phyloP scores from a whole-genome alignment of 1,140 invertebrate genomes.

The Drosophila varians region DNA sequence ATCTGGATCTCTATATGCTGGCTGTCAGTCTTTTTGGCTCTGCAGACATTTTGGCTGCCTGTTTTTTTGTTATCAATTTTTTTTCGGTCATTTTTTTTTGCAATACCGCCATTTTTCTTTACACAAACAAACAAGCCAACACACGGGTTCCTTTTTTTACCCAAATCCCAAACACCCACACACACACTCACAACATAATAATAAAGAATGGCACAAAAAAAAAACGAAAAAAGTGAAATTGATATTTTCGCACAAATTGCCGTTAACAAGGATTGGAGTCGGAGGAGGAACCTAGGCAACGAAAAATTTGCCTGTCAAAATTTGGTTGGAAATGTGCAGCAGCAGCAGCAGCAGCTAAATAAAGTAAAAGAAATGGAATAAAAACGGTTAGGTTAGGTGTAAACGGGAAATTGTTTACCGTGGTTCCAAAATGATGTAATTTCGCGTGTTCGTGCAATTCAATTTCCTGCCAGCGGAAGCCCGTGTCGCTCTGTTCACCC shows the following conservation, averaged over 20 bases:
- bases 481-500: conserved; percentile 84
- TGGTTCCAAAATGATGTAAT: conserved; percentile 82
- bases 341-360: no score
- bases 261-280: conserved; percentile 59
- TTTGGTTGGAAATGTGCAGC: conserved; percentile 46
- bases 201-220: conserved; percentile 20
- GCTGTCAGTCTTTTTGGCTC: conserved; percentile 59
- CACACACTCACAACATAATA: conserved; percentile 26
- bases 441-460: conserved; percentile 82
- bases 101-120: conserved; percentile 43
- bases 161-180: conserved; percentile 10
- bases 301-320: conserved; percentile 68
- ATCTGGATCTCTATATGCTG: conserved; percentile 45
- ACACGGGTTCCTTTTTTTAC: conserved; percentile 8
- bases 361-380: conserved; percentile 33
- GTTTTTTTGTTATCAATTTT: conserved; percentile 59
- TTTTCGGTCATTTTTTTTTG: conserved; percentile 24
- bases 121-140: conserved; percentile 9
- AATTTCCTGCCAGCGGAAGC: conserved; percentile 83
- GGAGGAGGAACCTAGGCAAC: conserved; percentile 60
- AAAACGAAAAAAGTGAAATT: conserved; percentile 68
- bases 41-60: conserved; percentile 64
- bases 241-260: conserved; percentile 74
- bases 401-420: conserved; percentile 81
- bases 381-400: conserved; percentile 47